phyloP scores from a whole-genome alignment of 2,113 vertebrate species.

The Nothoprocta pentlandii region DNA sequence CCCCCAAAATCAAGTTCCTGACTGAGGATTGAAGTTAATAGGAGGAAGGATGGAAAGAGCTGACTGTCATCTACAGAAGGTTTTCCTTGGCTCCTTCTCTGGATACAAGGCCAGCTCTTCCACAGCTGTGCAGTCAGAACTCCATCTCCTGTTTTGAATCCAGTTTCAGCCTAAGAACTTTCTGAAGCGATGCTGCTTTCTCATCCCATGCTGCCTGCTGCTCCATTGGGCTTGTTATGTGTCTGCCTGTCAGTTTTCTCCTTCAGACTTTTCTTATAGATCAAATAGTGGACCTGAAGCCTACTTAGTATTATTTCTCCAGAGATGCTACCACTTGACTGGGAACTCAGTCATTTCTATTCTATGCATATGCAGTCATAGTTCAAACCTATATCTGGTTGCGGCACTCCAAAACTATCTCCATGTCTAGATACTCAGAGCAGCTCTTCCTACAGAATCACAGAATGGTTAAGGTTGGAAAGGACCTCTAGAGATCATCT shows the following conservation, averaged over 20 bases:
- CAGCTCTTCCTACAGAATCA: background rate
- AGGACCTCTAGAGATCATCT: too few relatives aligned
- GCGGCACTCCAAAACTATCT: background rate
- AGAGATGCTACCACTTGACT: background rate
- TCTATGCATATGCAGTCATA: background rate
- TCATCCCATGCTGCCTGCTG: background rate
- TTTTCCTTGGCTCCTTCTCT: background rate
- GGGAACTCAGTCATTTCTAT: background rate
- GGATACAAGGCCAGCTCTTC: background rate
- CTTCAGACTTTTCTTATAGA: background rate
- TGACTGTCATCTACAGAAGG: background rate
- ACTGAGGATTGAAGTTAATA: background rate
- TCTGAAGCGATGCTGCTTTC: background rate
- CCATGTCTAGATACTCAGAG: background rate
- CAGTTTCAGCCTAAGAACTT: background rate
- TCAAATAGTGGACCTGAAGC: rapidly evolving
- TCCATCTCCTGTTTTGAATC: background rate
- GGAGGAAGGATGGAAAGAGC: background rate
- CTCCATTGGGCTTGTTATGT: background rate
- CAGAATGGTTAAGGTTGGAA: too few relatives aligned
- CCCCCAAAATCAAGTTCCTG: background rate
- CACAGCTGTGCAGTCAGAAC: background rate
- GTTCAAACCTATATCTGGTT: background rate
- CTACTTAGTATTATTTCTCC: background rate
- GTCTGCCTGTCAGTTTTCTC: background rate